Conservation (phyloP, 2,888 invertebrate genomes). For the Tipula helvola region DNA sequence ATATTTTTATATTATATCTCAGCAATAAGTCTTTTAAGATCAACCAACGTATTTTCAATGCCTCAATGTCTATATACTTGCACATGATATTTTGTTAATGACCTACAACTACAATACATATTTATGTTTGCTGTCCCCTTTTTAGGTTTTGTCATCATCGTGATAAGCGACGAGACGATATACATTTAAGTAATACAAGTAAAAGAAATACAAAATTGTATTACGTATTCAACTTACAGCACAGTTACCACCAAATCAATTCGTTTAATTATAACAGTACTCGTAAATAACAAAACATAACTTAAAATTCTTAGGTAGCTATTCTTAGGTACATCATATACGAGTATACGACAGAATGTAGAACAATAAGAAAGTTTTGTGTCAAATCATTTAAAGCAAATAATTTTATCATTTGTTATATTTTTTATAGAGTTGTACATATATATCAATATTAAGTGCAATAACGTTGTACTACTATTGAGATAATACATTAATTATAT, state of each 20-base stretch:
- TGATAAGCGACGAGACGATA: background rate
- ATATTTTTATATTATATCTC: too few species aligned
- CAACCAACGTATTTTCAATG: background rate
- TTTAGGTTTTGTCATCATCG: background rate
- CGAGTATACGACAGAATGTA: background rate
- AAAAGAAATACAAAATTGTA: background rate
- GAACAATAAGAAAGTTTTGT: background rate
- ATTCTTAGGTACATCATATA: background rate
- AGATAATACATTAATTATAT: background rate
- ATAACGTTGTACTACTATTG: background rate
- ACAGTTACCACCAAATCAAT: background rate
- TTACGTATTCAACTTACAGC: background rate
- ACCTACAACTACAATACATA: background rate
- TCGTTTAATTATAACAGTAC: background rate
- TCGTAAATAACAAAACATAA: background rate
- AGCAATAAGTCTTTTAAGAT: background rate
- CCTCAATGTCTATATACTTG: background rate
- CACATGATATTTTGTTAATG: background rate
- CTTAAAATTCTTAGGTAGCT: background rate
- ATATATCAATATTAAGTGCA: background rate
- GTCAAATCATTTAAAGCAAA: background rate
- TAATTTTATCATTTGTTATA: background rate
- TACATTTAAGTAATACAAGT: background rate
- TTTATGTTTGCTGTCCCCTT: background rate
- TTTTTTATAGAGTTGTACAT: background rate